phyloP scores from a whole-genome alignment of 1,140 invertebrate species.

The Eriosoma lanigerum region DNA sequence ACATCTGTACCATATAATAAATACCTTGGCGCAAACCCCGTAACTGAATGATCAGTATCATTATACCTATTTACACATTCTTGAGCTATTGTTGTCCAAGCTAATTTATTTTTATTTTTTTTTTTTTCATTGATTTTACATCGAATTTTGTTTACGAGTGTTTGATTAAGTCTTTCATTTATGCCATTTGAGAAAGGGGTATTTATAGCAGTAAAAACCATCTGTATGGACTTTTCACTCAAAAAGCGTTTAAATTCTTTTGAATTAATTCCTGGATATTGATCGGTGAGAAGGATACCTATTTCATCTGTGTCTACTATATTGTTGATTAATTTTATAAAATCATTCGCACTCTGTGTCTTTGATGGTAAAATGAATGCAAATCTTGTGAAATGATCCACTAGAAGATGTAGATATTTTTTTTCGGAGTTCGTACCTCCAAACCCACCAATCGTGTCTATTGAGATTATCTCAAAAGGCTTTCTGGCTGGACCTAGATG shows the following conservation, averaged over 20 bases:
- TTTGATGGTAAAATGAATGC: constrained; percentile 53
- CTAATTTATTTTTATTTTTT: constrained; percentile 21
- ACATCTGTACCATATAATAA: constrained; percentile 38
- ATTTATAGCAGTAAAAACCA: neutral
- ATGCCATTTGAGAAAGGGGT: constrained; percentile 38
- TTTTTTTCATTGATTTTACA: constrained; percentile 49
- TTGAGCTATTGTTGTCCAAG: constrained; percentile 36
- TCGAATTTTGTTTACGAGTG: constrained; percentile 28
- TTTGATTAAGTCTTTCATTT: constrained; percentile 46
- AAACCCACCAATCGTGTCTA: constrained; percentile 56
- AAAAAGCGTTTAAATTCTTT: constrained; percentile 51
- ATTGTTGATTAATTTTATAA: constrained; percentile 42
- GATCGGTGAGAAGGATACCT: constrained; percentile 53
- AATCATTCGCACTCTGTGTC: constrained; percentile 17
- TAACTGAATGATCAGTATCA: constrained; percentile 42
- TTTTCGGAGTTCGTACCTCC: constrained; percentile 52
- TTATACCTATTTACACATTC: constrained; percentile 31
- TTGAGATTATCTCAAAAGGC: constrained; percentile 57
- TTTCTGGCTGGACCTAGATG: constrained; percentile 57
- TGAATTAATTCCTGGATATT: constrained; percentile 55
- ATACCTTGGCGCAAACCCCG: constrained; percentile 27
- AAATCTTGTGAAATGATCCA: constrained; percentile 54
- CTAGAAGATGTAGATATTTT: constrained; percentile 55
- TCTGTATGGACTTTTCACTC: neutral
- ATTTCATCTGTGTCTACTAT: constrained; percentile 52